Evolutionary conservation across 2,888 invertebrate genomes (phyloP).

Genomic region (Drosophila nr. medialis): DNA sequence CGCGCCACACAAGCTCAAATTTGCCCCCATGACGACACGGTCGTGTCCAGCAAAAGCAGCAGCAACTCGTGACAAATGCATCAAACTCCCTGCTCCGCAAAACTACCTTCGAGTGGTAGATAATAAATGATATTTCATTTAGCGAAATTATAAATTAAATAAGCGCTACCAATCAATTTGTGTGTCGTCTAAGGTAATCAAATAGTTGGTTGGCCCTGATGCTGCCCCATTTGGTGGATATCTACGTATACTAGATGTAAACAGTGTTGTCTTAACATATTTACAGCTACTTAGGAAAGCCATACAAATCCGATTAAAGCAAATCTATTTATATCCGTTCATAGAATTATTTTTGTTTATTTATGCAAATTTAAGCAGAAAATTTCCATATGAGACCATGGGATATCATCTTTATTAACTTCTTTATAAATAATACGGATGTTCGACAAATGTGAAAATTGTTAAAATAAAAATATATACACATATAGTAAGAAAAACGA

Average conservation of each 20-base stretch:
- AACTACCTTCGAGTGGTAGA: slow-evolving; percentile 15
- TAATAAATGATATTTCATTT: slow-evolving; percentile 56
- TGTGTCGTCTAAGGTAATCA: slow-evolving; percentile 24
- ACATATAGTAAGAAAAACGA: neutral
- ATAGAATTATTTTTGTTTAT: neutral
- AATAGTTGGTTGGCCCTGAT: slow-evolving; percentile 18
- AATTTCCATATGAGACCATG: neutral
- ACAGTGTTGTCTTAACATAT: slow-evolving; percentile 2
- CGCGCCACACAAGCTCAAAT: slow-evolving; percentile 37
- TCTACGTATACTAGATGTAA: neutral
- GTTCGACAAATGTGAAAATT: neutral
- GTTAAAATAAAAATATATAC: neutral
- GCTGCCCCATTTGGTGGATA: neutral
- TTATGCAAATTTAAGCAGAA: neutral
- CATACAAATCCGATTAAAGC: neutral
- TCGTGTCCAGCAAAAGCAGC: slow-evolving; percentile 3
- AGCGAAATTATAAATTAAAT: slow-evolving; percentile 62
- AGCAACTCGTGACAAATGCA: slow-evolving; percentile 57
- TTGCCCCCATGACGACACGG: slow-evolving; percentile 58
- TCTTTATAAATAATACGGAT: neutral
- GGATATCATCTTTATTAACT: neutral
- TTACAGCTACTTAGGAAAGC: neutral
- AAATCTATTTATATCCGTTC: neutral
- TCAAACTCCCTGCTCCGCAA: slow-evolving; percentile 12
- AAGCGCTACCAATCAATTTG: slow-evolving; percentile 54